Evolutionary conservation across 2,888 invertebrate species (phyloP).

Genomic region (Rhagium mordax): DNA sequence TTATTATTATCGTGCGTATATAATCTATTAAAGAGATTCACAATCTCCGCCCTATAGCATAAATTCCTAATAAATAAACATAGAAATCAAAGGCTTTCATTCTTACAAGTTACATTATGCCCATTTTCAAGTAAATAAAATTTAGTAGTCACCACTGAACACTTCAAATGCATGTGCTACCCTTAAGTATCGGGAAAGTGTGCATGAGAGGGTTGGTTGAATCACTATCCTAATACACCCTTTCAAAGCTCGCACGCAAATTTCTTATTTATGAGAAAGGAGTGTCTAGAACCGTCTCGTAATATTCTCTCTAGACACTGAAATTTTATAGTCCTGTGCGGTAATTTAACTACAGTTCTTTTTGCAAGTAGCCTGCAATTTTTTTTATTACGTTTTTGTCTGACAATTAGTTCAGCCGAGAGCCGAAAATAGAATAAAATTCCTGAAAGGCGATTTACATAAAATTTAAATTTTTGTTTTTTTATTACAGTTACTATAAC

Average conservation of each 20-base stretch:
- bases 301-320: neutral
- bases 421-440: neutral
- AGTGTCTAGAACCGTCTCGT: neutral
- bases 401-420: neutral
- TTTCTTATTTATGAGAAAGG: constrained; percentile 23
- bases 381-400: neutral
- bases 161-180: constrained; percentile 32
- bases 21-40: too few relatives aligned
- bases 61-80: neutral
- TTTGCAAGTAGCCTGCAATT: neutral
- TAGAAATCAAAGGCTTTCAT: neutral
- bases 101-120: neutral
- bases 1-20: too few relatives aligned
- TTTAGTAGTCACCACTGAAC: constrained; percentile 13
- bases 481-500: too few relatives aligned
- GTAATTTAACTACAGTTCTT: neutral
- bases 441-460: too few relatives aligned
- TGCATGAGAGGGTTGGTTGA: constrained; percentile 19
- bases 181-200: constrained; percentile 25
- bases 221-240: constrained; percentile 21
- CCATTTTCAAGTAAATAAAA: neutral
- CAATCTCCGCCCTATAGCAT: too few relatives aligned
- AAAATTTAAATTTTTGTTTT: too few relatives aligned
- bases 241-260: constrained; percentile 20
- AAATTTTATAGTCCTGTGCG: constrained; percentile 15